Base-by-base conservation (phyloP, 2,113 vertebrate species). In the Columba janthina region DNA sequence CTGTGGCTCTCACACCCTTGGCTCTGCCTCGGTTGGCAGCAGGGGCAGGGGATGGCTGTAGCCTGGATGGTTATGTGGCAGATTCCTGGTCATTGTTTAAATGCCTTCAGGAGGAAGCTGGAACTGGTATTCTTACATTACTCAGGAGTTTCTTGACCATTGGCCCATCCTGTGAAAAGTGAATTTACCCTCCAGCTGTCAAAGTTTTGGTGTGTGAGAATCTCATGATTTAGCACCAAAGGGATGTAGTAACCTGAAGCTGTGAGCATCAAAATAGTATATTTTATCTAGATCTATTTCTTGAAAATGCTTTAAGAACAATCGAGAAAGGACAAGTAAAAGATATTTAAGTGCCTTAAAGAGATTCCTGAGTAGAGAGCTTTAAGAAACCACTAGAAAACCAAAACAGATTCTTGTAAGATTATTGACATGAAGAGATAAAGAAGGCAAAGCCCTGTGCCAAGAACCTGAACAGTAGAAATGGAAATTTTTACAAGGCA, bases 11-110 rank as follows among this genome's bases (percentile, higher is more conserved):
- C 46, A 9, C 26, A n/a, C 44, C 40, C 38, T 29, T 25, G 60
- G 8, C 22, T 74, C 46, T 19, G 1, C 8, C 65, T 72, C 10
- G 46, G 2, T 32, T 28, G 19, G 4, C 8, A 0, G 7, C 19
- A 66, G 6, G 36, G 15, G 8, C 22, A 8, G 50, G 81, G 66
- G 42, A 8, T 54, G 19, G 6, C 56, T 81, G 32, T 31, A 58
- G 28, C 20, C 11, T 46, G 36, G 3, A 2, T 4, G 3, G 6
- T 75, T 42, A 67, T 3, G 12, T 6, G 12, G 7, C 21, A 12
- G 10, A 57, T 90, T 53, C 14, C 32, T 77, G 22, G n/a, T 31
- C 54, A 46, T 0, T 73, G 26, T 32, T 73, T 54, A 57, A 73
- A 38, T 54, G 15, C 14, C 34, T 69, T 66, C 38, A 5, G 56